A percentile compares a stretch with the other conserved stretches of the same genome.
Evolutionary conservation across 2,797 vertebrate species (phyloP).

Genomic region (Morelia viridis): DNA sequence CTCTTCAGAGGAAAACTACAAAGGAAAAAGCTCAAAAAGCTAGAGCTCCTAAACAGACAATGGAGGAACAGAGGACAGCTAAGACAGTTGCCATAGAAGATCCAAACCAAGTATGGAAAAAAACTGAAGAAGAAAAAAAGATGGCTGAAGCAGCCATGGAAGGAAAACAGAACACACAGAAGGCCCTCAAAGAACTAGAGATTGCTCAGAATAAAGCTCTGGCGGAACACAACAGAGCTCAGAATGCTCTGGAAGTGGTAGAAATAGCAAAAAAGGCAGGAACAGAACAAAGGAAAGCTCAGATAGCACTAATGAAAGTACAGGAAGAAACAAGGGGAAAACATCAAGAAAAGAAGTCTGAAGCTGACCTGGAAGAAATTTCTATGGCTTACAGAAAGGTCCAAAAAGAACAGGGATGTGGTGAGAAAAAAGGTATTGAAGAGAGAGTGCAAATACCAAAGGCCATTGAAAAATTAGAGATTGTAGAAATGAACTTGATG

Average conservation of each 20-base stretch:
- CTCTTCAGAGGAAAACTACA: neutral
- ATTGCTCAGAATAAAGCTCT: neutral
- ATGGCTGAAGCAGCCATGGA: too few relatives aligned
- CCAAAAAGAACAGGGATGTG: neutral
- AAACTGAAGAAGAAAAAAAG: too few relatives aligned
- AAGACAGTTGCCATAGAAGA: neutral
- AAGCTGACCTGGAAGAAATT: neutral
- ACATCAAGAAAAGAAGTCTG: neutral
- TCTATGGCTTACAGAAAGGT: neutral
- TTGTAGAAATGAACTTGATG: neutral
- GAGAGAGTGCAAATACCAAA: conserved; percentile 1
- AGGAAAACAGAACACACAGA: neutral
- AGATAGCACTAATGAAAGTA: neutral
- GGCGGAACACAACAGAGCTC: neutral
- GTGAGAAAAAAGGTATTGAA: neutral
- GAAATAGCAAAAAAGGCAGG: neutral
- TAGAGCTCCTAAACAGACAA: too few relatives aligned
- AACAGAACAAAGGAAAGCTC: neutral
- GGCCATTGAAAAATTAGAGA: neutral
- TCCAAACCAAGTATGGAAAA: too few relatives aligned
- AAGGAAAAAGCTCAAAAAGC: neutral
- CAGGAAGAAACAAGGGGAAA: neutral
- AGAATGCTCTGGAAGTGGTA: neutral
- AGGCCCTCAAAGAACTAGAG: neutral
- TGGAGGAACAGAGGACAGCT: too few relatives aligned